Percentiles rank a stretch among this genome's conserved stretches.
These are phyloP conservation scores for Myopa testacea DNA, from an alignment of 2,888 invertebrate species.

Conservation along the genomic window DNA sequence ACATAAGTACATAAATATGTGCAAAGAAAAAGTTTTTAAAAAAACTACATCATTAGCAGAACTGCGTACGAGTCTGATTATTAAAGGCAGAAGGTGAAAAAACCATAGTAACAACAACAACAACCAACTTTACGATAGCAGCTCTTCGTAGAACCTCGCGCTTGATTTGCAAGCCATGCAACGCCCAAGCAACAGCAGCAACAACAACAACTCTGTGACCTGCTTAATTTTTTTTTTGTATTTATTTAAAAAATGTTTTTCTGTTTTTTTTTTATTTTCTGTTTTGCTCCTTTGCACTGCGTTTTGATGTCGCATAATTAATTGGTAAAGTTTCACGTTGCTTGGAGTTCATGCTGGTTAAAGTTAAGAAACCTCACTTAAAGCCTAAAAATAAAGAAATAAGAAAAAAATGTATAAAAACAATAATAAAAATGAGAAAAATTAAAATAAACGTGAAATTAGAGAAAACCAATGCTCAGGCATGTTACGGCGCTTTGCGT, in stretches of 20 bases:
- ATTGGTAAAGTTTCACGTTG: background rate
- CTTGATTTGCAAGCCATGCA: background rate
- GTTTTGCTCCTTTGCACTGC: background rate
- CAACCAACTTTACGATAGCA: background rate
- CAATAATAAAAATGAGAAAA: background rate
- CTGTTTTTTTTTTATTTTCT: background rate
- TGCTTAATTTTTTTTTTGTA: constrained; percentile 1
- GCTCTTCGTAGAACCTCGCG: background rate
- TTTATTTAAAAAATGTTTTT: background rate
- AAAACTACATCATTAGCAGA: background rate
- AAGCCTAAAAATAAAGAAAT: too few relatives aligned
- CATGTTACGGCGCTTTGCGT: constrained; percentile 24
- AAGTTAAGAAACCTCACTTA: background rate
- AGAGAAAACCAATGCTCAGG: constrained; percentile 31
- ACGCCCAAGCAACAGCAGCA: background rate
- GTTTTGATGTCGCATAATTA: constrained; percentile 15
- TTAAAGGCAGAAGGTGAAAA: background rate
- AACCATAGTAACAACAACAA: background rate
- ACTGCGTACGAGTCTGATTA: background rate
- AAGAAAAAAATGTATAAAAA: background rate
- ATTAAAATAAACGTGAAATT: constrained; percentile 1
- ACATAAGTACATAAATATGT: background rate
- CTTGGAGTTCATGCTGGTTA: background rate
- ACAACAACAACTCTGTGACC: background rate
- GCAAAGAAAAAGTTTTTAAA: background rate